Evolutionary conservation across 2,797 vertebrate genomes (phyloP).

Genomic region (Coregonus suidteri): DNA sequence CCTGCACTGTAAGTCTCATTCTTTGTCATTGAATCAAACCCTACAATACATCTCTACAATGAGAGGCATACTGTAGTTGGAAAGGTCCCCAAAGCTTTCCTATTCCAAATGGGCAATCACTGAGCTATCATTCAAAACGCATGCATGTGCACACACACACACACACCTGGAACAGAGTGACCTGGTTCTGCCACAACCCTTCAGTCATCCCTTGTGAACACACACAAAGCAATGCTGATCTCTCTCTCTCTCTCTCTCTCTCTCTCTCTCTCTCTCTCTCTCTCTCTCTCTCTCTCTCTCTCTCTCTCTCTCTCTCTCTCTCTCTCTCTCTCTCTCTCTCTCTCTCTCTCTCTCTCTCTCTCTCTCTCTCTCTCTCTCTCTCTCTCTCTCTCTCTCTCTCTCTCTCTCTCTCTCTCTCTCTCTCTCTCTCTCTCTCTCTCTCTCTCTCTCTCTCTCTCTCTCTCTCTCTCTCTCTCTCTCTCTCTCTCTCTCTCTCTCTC

Average conservation of each 20-base stretch:
- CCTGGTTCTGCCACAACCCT: constrained; percentile 76
- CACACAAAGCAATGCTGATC: no score
- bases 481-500: neutral
- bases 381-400: no score
- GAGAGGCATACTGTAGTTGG: neutral
- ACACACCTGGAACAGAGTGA: constrained; percentile 74
- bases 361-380: no score
- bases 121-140: neutral
- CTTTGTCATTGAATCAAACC: neutral
- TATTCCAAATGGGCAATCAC: neutral
- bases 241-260: no score
- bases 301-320: constrained; percentile 2
- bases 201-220: constrained; percentile 63
- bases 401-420: no score
- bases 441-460: neutral
- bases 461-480: neutral
- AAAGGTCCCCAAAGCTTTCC: neutral
- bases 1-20: neutral
- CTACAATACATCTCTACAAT: neutral
- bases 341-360: no score
- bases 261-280: no score
- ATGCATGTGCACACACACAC: constrained; percentile 1
- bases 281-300: neutral
- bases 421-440: no score
- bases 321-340: neutral